phyloP scores from a whole-genome alignment of 2,113 vertebrate genomes.

The Mohoua ochrocephala region DNA sequence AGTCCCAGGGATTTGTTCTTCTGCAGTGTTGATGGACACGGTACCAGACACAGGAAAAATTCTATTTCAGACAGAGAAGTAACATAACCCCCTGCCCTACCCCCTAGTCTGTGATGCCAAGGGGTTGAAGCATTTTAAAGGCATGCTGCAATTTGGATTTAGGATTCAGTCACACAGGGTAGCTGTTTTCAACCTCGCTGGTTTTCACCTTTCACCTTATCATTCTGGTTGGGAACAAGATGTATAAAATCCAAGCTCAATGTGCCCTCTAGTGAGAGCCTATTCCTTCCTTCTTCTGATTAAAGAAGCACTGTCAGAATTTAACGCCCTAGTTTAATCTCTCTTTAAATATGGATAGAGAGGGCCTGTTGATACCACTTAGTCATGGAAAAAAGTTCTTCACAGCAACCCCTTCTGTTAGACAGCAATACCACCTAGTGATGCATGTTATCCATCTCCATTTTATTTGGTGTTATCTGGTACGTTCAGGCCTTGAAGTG shows the following conservation, averaged over 20 bases:
- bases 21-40: background rate
- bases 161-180: background rate
- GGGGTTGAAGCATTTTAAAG: background rate
- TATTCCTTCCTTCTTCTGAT: background rate
- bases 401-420: background rate
- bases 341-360: background rate
- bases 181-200: background rate
- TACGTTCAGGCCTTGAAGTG: background rate
- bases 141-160: background rate
- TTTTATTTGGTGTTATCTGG: background rate
- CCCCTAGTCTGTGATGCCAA: background rate
- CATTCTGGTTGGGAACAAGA: background rate
- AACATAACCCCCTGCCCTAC: background rate
- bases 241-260: background rate
- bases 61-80: background rate
- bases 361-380: background rate
- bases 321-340: background rate
- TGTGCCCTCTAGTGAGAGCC: background rate
- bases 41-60: background rate
- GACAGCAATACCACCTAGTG: background rate
- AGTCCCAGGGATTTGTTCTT: background rate
- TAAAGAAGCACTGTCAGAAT: background rate
- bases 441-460: background rate
- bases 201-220: background rate
- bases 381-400: background rate